These are phyloP conservation scores for Acromyrmex echinatior DNA, from an alignment of 1,140 invertebrate genomes.

Conservation along the genomic window DNA sequence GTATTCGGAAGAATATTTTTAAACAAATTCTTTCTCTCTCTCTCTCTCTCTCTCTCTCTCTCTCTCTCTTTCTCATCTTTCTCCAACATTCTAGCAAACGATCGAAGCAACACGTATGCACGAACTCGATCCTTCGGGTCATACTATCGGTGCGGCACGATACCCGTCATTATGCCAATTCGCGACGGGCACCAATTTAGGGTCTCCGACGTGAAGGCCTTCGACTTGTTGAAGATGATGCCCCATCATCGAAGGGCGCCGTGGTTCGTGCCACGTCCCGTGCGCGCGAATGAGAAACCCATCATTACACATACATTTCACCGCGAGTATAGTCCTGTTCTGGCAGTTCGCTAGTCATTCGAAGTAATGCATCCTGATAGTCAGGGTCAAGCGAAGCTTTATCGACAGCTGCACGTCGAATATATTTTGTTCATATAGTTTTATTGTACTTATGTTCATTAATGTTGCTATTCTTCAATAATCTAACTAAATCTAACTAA, in stretches of 20 bases:
- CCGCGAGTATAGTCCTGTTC: slow-evolving; percentile 71
- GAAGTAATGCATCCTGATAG: slow-evolving; percentile 72
- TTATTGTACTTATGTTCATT: background rate
- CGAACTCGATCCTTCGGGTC: slow-evolving; percentile 52
- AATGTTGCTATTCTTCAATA: background rate
- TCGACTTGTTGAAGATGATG: slow-evolving; percentile 57
- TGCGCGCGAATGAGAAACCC: slow-evolving; percentile 70
- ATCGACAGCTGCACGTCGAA: slow-evolving; percentile 64
- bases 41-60: background rate
- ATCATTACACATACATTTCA: slow-evolving; percentile 80
- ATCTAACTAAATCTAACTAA: background rate
- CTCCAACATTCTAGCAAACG: background rate
- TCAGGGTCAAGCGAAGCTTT: slow-evolving; percentile 71
- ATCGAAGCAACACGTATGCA: slow-evolving; percentile 38
- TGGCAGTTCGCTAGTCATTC: slow-evolving; percentile 79
- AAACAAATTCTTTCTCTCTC: too few relatives aligned
- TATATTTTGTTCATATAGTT: slow-evolving; percentile 4
- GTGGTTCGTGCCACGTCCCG: slow-evolving; percentile 72
- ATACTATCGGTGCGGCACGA: slow-evolving; percentile 68
- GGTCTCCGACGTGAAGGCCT: slow-evolving; percentile 45
- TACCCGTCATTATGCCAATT: slow-evolving; percentile 79
- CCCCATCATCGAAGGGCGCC: slow-evolving; percentile 71
- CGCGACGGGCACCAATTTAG: slow-evolving; percentile 75
- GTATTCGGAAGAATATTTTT: background rate
- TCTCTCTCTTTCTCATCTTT: background rate